Base-by-base conservation (phyloP, 2,888 invertebrate genomes). In the Cephus nigrinus region DNA sequence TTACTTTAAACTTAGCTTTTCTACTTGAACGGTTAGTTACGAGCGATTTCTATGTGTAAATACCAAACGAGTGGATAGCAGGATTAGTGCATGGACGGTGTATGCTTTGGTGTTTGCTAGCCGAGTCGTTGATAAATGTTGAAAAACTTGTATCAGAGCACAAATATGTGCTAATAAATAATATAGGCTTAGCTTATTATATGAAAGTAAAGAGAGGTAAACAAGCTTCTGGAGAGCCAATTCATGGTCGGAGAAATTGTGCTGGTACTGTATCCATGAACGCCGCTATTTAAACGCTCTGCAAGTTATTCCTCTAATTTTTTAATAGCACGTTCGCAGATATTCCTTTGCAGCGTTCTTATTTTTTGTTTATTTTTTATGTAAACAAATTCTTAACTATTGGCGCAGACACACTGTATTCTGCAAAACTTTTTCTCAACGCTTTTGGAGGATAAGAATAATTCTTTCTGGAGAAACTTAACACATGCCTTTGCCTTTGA, bases 281-380 rank as follows among this genome's bases (percentile, higher is more conserved):
- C 9, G 55, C 23, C 23, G 55, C 55, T 23, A 55, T 23, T 23
- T 23, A 76, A 81, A 76, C 34, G 30, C 12, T 31, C 79, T 86
- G 86, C 85, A 86, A 79, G 83, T 79, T 78, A 78, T 80, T 78
- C 82, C 82, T 81, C 80, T 73, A 73, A 75, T 75, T 23, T 76
- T 75, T 76, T 75, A 82, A 81, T 79, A 73, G 68, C 76, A 68
- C 68, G 71, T 80, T 77, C 36, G 23, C 76, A 68, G 30, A 36
- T 75, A 74, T 55, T 76, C 77, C 73, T 40, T 73, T 74, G 69
- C 69, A 77, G 74, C 68, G 34, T 74, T 75, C 71, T 68, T 55
- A 68, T 75, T 77, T 23, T 75, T 74, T 23, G 30, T 30, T 75
- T 15, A 55, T 69, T 68, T 30, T 35, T 69, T 74, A 68, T 69